Evolutionary conservation across 53 echinoderm and acorn worm genomes (phyloP), one percentile per base, ranked within the genome.

Genomic region (Paelopatides confundens): DNA sequence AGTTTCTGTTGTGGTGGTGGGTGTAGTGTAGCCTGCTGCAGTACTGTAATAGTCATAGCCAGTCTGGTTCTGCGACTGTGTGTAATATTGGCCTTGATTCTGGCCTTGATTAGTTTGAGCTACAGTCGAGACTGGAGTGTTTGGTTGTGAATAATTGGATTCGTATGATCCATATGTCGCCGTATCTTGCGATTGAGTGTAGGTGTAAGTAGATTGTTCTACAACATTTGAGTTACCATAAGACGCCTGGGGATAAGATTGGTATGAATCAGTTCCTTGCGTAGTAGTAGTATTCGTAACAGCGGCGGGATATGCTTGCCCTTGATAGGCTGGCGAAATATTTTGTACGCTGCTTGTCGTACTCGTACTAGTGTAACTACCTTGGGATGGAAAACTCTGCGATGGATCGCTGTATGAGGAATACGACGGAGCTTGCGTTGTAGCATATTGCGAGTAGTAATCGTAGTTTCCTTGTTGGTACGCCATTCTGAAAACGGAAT

Each of bases 21-120:
- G 6, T 58, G 58, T n/a, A n/a, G 58, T 58, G 58, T 58, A 58
- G 15, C 24, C 58, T 58, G 58, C 24, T n/a, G n/a, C 21, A 58
- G n/a, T 58, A 58, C n/a, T 38, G 39, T 21, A n/a, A 7, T 39
- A 39, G 74, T n/a, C n/a, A n/a, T n/a, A n/a, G n/a, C n/a, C n/a
- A 6, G 74, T 13, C 74, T 74, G 74, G n/a, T 26, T 21, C 46
- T 74, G 74, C 23, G 66, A 66, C 66, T 26, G 66, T 43, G 74
- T 18, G 36, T 74, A 74, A 74, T 46, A 40, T 74, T 74, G 74
- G 4, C 40, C 40, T 14, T 74, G 74, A n/a, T 8, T 27, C 23
- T 14, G 36, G 74, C 26, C 31, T n/a, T n/a, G n/a, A 26, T 10
- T 31, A 29, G 58, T 6, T 21, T 58, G 58, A 58, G n/a, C 58